phyloP scores from a whole-genome alignment of 1,140 invertebrate genomes.

The Lordiphosa mommai region DNA sequence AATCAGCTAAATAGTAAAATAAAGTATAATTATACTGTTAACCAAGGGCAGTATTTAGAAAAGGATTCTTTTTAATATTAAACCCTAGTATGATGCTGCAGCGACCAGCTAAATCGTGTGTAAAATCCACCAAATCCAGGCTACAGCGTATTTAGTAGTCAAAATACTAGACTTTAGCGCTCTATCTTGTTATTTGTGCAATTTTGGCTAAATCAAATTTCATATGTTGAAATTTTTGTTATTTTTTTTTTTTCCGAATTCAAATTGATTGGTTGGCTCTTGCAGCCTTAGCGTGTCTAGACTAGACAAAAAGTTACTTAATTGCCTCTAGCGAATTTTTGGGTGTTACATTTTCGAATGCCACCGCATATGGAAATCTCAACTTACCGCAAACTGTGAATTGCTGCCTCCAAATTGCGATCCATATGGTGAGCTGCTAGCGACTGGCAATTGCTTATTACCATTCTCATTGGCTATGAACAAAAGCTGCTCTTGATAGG shows the following conservation, averaged over 20 bases:
- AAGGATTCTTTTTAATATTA: too few species aligned
- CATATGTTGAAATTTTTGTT: slow-evolving; percentile 53
- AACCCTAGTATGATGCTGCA: too few species aligned
- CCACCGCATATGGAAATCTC: slow-evolving; percentile 39
- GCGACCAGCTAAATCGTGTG: too few species aligned
- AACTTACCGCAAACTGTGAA: slow-evolving; percentile 70
- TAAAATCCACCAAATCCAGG: too few species aligned
- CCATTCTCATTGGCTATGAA: slow-evolving; percentile 68
- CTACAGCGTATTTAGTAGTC: too few species aligned
- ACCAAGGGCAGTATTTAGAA: too few species aligned
- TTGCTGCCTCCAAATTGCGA: slow-evolving; percentile 40
- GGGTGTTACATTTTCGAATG: slow-evolving; percentile 1
- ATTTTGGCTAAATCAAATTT: slow-evolving; percentile 51
- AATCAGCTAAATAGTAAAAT: too few species aligned
- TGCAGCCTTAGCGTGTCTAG: slow-evolving; percentile 32
- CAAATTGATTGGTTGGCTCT: too few species aligned
- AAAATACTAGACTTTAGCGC: too few species aligned
- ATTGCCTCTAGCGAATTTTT: slow-evolving; percentile 39
- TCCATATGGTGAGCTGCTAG: slow-evolving; percentile 43
- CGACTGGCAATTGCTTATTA: slow-evolving; percentile 37
- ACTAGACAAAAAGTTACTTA: slow-evolving; percentile 40
- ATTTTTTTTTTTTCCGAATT: slow-evolving; percentile 33
- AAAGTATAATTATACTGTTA: too few species aligned
- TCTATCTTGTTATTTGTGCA: too few species aligned
- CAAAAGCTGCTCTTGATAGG: slow-evolving; percentile 74